Evolutionary conservation across 2,113 vertebrate genomes (phyloP), one percentile per base, ranked within the genome.

Genomic region (Solea senegalensis): DNA sequence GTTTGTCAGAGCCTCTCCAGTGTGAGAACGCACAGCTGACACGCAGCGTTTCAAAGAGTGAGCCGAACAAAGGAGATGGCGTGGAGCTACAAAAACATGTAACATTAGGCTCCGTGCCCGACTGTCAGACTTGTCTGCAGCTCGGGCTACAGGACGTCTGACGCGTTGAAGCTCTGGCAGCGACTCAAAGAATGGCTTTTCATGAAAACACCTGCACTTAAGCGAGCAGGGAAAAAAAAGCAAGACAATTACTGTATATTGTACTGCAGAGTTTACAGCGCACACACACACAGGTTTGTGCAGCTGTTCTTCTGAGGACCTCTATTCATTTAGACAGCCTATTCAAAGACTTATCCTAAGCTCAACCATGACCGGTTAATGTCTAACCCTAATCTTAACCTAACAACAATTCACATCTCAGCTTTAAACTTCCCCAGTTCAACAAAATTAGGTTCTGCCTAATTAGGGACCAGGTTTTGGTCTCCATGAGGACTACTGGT

Each of bases 1-100:
- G 56, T 78, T 78, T 72, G 80, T 83, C 80, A 60, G 62, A 74
- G 65, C 49, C 43, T 26, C 54, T 44, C 82, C 64, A 73, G 74
- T 34, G 50, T 44, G 52, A 78, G 60, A 76, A 61, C 55, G 67
- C 76, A 40, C 60, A 65, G 67, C 63, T 13, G 54, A 79, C 75
- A 73, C 76, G 74, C 72, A 46, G 60, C 11, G 41, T 50, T 65
- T 78, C 54, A 58, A 54, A 48, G 11, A 48, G 14, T 48, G 40
- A 69, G 61, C 0, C 1, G 27, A 72, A 61, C 66, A 75, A 83
- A 76, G 50, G 65, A 75, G 68, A 72, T 8, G 43, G 40, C 8
- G 63, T 27, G 8, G 45, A 43, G 75, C 51, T 70, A 77, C 40
- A 78, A 49, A 72, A 76, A 81, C 61, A 65, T 57, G 63, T 11